Conservation (phyloP, 1,140 invertebrate genomes). For the Drosophila athabasca region DNA sequence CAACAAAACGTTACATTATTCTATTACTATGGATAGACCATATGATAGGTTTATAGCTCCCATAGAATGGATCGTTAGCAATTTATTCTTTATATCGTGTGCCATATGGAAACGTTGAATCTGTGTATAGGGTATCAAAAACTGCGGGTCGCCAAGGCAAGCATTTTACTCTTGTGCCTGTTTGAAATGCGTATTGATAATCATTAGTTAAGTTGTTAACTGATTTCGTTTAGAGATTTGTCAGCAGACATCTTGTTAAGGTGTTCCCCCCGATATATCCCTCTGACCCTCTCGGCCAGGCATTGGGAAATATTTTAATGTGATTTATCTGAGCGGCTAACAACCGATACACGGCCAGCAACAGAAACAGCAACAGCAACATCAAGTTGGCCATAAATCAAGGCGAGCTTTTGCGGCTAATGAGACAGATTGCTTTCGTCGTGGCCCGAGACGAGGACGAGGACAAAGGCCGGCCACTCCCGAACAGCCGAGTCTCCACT, state of each 20-base stretch:
- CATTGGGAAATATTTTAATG: conserved; percentile 73
- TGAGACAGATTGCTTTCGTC: conserved; percentile 68
- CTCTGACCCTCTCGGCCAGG: conserved; percentile 5
- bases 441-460: conserved; percentile 4
- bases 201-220: conserved; percentile 82
- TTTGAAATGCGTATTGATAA: conserved; percentile 73
- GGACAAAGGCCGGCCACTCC: not conserved
- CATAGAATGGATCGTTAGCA: too few species aligned
- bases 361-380: conserved; percentile 16
- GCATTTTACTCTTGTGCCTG: conserved; percentile 8
- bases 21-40: too few species aligned
- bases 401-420: conserved; percentile 63
- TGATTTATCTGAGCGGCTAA: conserved; percentile 67
- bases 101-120: too few species aligned
- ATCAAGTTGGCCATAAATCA: conserved; percentile 64
- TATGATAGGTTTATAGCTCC: too few species aligned
- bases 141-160: too few species aligned
- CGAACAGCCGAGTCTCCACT: too few species aligned
- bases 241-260: conserved; percentile 48
- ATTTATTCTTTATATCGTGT: too few species aligned
- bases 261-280: conserved; percentile 4
- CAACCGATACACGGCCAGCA: conserved; percentile 16
- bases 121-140: too few species aligned
- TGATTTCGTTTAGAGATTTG: conserved; percentile 78
- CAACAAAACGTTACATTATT: too few species aligned